Evolutionary conservation across 1,140 invertebrate species (phyloP).

Genomic region (Polypedilum vanderplanki): DNA sequence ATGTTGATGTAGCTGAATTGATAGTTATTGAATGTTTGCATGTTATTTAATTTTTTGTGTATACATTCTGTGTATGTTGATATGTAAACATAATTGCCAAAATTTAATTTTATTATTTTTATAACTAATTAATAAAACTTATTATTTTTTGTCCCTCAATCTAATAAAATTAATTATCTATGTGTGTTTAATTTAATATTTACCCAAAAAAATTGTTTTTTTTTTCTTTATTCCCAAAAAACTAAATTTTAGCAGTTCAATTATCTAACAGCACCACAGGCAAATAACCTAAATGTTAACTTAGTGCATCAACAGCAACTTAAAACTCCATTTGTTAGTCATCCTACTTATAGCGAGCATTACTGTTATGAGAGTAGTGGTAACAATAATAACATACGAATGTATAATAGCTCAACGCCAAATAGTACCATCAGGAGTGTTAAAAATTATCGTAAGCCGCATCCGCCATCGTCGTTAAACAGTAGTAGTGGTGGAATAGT

Average conservation of each 20-base stretch:
- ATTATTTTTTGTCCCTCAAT: background rate
- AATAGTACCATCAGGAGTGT: conserved; percentile 24
- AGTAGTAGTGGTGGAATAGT: background rate
- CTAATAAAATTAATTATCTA: background rate
- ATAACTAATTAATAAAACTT: no score
- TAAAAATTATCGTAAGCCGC: conserved; percentile 15
- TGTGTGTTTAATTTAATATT: background rate
- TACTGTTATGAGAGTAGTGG: conserved; percentile 22
- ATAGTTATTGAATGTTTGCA: no score
- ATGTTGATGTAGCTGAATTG: no score
- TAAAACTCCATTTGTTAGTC: conserved; percentile 24
- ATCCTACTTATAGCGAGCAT: conserved; percentile 20
- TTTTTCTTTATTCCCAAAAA: background rate
- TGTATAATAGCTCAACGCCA: conserved; percentile 15
- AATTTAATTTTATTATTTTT: no score
- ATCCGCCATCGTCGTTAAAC: background rate
- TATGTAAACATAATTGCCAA: no score
- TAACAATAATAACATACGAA: conserved; percentile 16
- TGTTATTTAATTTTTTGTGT: no score
- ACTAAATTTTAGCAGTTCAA: conserved; percentile 19
- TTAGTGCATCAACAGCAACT: conserved; percentile 21
- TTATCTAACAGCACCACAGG: conserved; percentile 22
- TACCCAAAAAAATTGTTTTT: background rate
- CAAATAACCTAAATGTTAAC: conserved; percentile 28
- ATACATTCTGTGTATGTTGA: no score